A percentile compares a stretch with the other conserved stretches of the same genome.
phyloP scores from a whole-genome alignment of 2,888 invertebrate species.

The Rotaria sp. region DNA sequence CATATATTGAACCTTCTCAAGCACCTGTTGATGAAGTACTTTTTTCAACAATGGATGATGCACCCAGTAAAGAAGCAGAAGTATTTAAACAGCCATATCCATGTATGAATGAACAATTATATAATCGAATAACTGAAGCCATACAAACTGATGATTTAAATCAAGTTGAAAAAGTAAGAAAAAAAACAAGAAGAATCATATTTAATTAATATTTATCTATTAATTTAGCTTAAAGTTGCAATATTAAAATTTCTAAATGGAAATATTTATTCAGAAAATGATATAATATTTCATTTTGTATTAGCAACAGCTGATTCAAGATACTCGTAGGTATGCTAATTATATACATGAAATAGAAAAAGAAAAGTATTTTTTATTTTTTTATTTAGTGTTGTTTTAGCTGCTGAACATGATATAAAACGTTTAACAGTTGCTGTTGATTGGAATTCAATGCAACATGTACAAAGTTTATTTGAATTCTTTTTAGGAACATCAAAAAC shows the following conservation, averaged over 20 bases:
- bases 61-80: slow-evolving; percentile 61
- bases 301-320: slow-evolving; percentile 80
- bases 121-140: slow-evolving; percentile 49
- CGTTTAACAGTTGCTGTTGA: slow-evolving; percentile 64
- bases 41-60: background rate
- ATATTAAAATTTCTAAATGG: slow-evolving; percentile 73
- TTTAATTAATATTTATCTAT: background rate
- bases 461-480: slow-evolving; percentile 70
- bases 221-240: slow-evolving; percentile 64
- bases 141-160: slow-evolving; percentile 47
- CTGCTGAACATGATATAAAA: slow-evolving; percentile 75
- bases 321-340: slow-evolving; percentile 47
- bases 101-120: slow-evolving; percentile 48
- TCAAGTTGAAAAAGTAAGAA: slow-evolving; percentile 65
- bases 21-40: background rate
- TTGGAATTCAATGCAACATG: slow-evolving; percentile 67
- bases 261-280: slow-evolving; percentile 69
- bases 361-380: slow-evolving; percentile 14
- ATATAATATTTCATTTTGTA: slow-evolving; percentile 69
- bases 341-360: background rate
- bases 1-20: background rate
- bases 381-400: slow-evolving; percentile 72
- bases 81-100: slow-evolving; percentile 67
- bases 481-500: slow-evolving; percentile 67
- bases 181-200: background rate